Base-by-base conservation (phyloP, 2,113 vertebrate genomes). In the Archocentrus centrarchus region DNA sequence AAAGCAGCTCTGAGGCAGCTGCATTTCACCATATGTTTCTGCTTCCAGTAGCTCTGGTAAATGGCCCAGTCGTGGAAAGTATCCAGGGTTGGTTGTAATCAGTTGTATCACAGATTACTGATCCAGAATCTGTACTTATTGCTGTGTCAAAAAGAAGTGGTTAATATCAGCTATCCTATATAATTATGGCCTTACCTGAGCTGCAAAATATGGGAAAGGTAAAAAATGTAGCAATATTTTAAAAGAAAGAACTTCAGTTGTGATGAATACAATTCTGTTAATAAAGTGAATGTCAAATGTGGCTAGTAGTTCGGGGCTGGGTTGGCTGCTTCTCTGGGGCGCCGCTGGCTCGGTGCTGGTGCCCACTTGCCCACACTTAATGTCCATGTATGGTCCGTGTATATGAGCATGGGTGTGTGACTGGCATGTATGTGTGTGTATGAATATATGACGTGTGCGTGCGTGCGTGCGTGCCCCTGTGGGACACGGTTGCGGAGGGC, bases 1-100 rank as follows among this genome's bases (percentile, higher is more conserved):
- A 15, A 86, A 89, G 76, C 83, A 86, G 86, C 47, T 86, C 53
- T 17, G 3, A 22, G 35, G 47, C 57, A 81, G 77, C 60, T 66
- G 80, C 61, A 47, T 70, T 68, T 77, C 62, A 73, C 39, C 75
- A 83, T 77, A 63, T 78, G 87, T 77, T 89, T 63, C 81, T 89
- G 81, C 64, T 61, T 84, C 60, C 84, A 84, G 81, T 68, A 75
- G 84, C 78, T 79, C 78, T 80, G 80, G 27, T 82, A 39, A 57
- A 80, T 47, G 63, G 37, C 22, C 70, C 77, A 80, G 58, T 66
- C 55, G 9, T 79, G 75, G 63, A 81, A 62, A 64, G 53, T 63
- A 44, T 44, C 55, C 75, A 81, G 80, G 41, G 3, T 75, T 70
- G 53, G 32, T 78, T 59, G 39, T 59, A 68, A 84, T 84, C n/a